phyloP scores from a whole-genome alignment of 35 echinoderm and acorn worm species.

The Hemicentrotus pulcherrimus region DNA sequence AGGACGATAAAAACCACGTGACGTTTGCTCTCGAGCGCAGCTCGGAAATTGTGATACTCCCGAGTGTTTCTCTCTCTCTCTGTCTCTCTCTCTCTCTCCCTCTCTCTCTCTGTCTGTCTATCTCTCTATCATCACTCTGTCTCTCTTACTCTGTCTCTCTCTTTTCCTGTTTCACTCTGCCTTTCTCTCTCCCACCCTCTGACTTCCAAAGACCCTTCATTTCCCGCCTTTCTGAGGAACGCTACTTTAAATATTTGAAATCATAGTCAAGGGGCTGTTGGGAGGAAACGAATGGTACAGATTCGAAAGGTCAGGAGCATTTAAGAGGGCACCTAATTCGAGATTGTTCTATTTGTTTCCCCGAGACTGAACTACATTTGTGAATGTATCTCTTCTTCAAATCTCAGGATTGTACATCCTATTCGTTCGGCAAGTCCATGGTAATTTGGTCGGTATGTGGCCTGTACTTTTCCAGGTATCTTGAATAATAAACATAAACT shows the following conservation, averaged over 20 bases:
- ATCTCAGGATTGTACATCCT: too few relatives aligned
- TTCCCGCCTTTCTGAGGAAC: not conserved
- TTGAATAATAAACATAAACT: too few relatives aligned
- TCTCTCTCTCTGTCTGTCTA: too few relatives aligned
- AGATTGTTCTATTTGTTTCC: not conserved
- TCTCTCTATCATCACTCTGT: too few relatives aligned
- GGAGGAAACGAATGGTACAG: not conserved
- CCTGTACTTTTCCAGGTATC: too few relatives aligned
- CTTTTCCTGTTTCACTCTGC: too few relatives aligned
- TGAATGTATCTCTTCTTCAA: not conserved
- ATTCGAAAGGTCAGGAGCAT: not conserved
- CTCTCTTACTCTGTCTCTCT: too few relatives aligned
- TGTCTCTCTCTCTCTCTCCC: too few relatives aligned
- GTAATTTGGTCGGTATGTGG: too few relatives aligned
- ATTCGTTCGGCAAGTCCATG: too few relatives aligned
- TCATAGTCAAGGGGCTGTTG: not conserved
- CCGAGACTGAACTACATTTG: not conserved
- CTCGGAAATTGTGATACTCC: slow-evolving; percentile 9
- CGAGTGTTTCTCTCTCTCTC: not conserved
- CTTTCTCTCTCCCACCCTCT: not conserved
- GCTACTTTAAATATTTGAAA: slow-evolving; percentile 14
- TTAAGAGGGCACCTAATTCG: not conserved
- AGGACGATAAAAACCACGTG: not conserved
- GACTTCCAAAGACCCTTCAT: not conserved
- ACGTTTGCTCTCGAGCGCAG: not conserved